These are phyloP conservation scores for Atractosteus spatula DNA, from an alignment of 2,113 vertebrate species.

Conservation along the genomic window DNA sequence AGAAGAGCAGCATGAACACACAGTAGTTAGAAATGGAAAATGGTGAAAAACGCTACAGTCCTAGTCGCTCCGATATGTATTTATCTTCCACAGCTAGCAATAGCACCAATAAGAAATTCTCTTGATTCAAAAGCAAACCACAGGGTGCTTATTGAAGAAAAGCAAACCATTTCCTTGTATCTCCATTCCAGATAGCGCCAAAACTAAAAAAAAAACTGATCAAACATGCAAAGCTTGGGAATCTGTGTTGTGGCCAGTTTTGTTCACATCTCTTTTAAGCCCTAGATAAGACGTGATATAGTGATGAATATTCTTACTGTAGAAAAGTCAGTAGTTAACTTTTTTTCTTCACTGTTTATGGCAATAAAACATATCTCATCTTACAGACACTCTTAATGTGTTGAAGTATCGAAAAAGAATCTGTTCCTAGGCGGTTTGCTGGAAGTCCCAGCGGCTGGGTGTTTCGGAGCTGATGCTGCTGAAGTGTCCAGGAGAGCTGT, in stretches of 20 bases:
- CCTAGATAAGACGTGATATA: conserved; percentile 35
- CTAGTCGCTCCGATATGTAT: conserved; percentile 25
- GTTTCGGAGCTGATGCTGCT: background rate
- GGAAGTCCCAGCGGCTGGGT: background rate
- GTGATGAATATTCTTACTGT: conserved; percentile 52
- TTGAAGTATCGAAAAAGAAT: conserved; percentile 11
- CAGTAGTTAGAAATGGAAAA: too few relatives aligned
- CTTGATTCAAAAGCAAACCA: conserved; percentile 30
- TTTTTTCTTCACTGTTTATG: conserved; percentile 62
- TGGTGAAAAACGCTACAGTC: conserved; percentile 18
- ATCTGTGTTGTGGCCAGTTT: conserved; percentile 39
- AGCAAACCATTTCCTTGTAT: conserved; percentile 22
- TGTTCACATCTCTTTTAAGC: conserved; percentile 30
- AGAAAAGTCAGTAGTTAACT: conserved; percentile 51
- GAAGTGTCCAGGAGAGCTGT: background rate
- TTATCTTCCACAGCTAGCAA: conserved; percentile 32
- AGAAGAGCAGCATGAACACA: conserved; percentile 21
- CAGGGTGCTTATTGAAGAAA: conserved; percentile 33
- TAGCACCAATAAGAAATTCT: conserved; percentile 23
- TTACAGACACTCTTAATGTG: conserved; percentile 52
- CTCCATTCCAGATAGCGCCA: conserved; percentile 9
- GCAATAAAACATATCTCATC: conserved; percentile 69
- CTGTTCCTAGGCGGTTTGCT: background rate
- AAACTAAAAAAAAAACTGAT: conserved; percentile 23
- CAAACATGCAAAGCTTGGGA: conserved; percentile 33